Percentiles rank a stretch among this genome's conserved stretches.
These are phyloP conservation scores for Sesamia inferens DNA, from an alignment of 2,888 invertebrate species.

Conservation along the genomic window DNA sequence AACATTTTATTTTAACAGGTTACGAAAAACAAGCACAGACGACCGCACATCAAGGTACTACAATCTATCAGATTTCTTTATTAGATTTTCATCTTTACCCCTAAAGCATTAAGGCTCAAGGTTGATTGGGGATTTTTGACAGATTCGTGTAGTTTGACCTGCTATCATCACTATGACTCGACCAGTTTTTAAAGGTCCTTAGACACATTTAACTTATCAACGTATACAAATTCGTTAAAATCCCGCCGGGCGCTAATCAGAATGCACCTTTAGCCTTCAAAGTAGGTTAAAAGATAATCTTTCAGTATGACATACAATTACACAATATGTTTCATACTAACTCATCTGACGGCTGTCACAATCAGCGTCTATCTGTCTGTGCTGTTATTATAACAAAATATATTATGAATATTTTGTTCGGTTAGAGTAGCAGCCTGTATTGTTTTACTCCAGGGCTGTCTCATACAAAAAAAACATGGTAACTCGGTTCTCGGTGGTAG, in stretches of 20 bases:
- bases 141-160: no score
- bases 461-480: not conserved
- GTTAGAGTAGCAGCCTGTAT: not conserved
- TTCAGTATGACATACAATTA: constrained; percentile 5
- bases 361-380: constrained; percentile 39
- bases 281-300: constrained; percentile 41
- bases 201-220: not conserved
- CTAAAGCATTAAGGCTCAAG: no score
- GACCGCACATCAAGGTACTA: no score
- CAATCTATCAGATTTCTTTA: no score
- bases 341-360: constrained; percentile 31
- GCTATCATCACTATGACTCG: not conserved
- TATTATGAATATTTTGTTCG: constrained; percentile 18
- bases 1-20: no score
- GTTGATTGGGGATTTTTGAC: no score
- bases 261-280: constrained; percentile 38
- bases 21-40: no score
- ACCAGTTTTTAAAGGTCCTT: not conserved
- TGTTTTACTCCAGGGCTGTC: not conserved
- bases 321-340: constrained; percentile 24
- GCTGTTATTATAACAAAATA: constrained; percentile 4
- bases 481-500: not conserved
- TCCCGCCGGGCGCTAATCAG: not conserved
- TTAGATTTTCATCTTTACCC: no score
- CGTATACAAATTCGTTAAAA: not conserved